Evolutionary conservation across 2,113 vertebrate genomes (phyloP), one percentile per base, ranked within the genome.

Genomic region (Microcebus murinus): DNA sequence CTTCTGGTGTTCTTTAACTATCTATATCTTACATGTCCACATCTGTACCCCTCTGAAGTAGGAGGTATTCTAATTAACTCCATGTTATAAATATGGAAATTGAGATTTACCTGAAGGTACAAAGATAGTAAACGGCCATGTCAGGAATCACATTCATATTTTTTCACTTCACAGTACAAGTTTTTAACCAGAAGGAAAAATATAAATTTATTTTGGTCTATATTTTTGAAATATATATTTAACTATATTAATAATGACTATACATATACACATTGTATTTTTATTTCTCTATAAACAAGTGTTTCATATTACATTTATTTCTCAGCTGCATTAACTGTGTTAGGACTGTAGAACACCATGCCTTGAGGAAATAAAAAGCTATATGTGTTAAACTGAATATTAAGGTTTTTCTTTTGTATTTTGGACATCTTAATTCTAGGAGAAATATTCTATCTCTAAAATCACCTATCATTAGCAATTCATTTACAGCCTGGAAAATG

Each of bases 381-480:
- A 61, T 23, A 45, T 31, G 8, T 4, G 27, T 90, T 90, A 88
- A 82, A 27, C 18, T 74, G 48, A 90, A 48, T 95, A 80, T 36
- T 80, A 88, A 88, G 63, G 2, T 5, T 71, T 63, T 50, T 73
- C 73, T 48, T 85, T 55, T 85, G 45, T 61, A 5, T 89, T 89
- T 14, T 85, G 23, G 29, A 36, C 20, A 77, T n/a, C 14, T 79
- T 94, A 86, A 71, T 94, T 84, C 8, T 39, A 45, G 8, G 27
- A 84, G 39, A 81, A 92, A 70, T 57, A 80, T 23, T 76, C 31
- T 82, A 36, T 55, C 34, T 87, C 23, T 90, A 81, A 93, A 92
- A 34, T 87, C 21, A 61, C 1, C 8, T 65, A 25, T 63, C 42
- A 65, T 84, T 84, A 90, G 80, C 18, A 80, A 84, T 84, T 83